Conservation (phyloP, 2,797 vertebrate genomes). For the Mustela erminea region DNA sequence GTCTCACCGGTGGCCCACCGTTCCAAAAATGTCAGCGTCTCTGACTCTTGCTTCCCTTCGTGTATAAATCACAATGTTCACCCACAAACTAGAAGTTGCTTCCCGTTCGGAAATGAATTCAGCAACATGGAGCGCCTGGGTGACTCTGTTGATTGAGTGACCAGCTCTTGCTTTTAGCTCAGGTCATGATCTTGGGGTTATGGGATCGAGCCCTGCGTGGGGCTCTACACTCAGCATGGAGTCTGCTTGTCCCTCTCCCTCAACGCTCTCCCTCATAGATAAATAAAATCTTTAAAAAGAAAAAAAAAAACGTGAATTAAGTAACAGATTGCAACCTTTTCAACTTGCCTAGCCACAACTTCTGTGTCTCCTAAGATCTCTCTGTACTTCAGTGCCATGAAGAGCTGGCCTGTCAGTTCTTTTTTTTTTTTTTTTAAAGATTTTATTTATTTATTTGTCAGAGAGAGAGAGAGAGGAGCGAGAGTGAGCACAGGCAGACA, state of each 20-base stretch:
- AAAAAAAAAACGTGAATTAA: neutral
- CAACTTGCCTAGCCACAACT: neutral
- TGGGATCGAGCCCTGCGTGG: neutral
- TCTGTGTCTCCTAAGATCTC: neutral
- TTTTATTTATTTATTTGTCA: too few relatives aligned
- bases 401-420: neutral
- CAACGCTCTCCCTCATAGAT: neutral
- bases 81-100: neutral
- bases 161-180: neutral
- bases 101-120: neutral
- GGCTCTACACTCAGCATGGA: neutral
- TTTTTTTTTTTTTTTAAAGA: too few relatives aligned
- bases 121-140: neutral
- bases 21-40: neutral
- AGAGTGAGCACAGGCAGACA: too few relatives aligned
- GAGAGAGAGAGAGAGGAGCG: too few relatives aligned
- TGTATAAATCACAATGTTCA: neutral
- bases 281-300: neutral
- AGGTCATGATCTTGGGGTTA: neutral
- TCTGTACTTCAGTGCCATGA: neutral
- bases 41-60: neutral
- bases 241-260: neutral
- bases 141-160: neutral
- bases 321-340: neutral
- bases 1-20: too few relatives aligned